Conservation (phyloP, 1,140 invertebrate genomes). For the Drosophila trapezifrons region DNA sequence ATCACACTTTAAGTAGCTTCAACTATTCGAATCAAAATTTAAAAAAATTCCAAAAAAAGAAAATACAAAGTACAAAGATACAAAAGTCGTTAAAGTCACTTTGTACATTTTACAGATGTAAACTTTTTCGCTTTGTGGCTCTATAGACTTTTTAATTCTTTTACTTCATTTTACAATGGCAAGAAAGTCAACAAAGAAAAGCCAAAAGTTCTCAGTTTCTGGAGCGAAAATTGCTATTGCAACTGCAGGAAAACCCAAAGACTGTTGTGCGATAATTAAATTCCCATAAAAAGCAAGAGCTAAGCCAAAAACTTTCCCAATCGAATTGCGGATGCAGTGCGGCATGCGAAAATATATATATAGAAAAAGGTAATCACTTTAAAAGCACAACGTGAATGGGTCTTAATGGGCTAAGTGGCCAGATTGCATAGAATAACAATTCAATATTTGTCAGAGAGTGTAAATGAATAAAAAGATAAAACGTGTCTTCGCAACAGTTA, state of each 20-base stretch:
- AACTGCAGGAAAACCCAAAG: neutral
- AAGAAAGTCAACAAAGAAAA: neutral
- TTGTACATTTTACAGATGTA: too few relatives aligned
- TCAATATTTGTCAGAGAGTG: neutral
- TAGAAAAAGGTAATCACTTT: constrained; percentile 10
- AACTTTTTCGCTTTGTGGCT: too few relatives aligned
- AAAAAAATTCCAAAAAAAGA: too few relatives aligned
- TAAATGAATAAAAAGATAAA: neutral
- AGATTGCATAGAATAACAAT: constrained; percentile 8
- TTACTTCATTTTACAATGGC: neutral
- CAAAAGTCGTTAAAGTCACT: too few relatives aligned
- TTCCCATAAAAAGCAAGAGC: constrained; percentile 23
- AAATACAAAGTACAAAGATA: too few relatives aligned
- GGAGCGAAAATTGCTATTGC: constrained; percentile 9
- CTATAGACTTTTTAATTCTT: neutral
- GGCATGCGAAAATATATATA: constrained; percentile 3
- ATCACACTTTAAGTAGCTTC: neutral
- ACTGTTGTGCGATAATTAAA: constrained; percentile 31
- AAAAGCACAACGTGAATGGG: neutral
- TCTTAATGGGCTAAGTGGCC: constrained; percentile 9
- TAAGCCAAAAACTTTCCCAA: constrained; percentile 24
- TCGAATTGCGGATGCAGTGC: constrained; percentile 27
- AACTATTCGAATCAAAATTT: too few relatives aligned
- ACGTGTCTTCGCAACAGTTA: neutral
- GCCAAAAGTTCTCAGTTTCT: neutral